Percentiles rank a stretch among this genome's conserved stretches.
These are phyloP conservation scores for Patella depressa DNA, from an alignment of 2,888 invertebrate species.

Conservation along the genomic window DNA sequence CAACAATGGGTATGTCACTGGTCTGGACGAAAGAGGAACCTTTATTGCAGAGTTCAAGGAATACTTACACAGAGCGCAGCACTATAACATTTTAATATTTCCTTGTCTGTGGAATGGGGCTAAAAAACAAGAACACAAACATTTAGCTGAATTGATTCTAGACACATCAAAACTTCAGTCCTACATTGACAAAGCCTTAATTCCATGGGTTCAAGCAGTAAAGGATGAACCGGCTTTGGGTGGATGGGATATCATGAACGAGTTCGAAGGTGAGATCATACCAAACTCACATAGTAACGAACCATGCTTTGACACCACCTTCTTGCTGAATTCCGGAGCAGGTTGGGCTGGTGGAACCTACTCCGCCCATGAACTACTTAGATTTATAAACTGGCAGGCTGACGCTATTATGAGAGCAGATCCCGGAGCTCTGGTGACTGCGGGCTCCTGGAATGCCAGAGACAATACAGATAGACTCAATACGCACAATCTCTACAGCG, in stretches of 20 bases:
- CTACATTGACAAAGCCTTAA: conserved; percentile 56
- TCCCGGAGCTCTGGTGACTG: conserved; percentile 43
- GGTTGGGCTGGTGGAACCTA: conserved; percentile 56
- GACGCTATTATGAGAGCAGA: conserved; percentile 44
- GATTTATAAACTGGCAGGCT: conserved; percentile 54
- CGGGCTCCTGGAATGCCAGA: conserved; percentile 46
- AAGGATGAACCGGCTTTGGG: conserved; percentile 57
- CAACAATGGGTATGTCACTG: conserved; percentile 47
- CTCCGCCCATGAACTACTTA: conserved; percentile 47
- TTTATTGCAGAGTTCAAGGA: conserved; percentile 52
- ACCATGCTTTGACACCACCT: conserved; percentile 52
- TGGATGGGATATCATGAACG: conserved; percentile 64
- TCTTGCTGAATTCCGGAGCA: conserved; percentile 48
- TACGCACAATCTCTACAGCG: conserved; percentile 44
- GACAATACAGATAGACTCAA: conserved; percentile 42
- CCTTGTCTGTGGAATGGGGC: conserved; percentile 62
- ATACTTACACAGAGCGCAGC: conserved; percentile 46
- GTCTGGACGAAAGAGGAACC: conserved; percentile 46
- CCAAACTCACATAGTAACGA: conserved; percentile 40
- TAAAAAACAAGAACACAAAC: conserved; percentile 34
- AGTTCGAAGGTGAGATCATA: conserved; percentile 55
- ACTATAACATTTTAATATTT: conserved; percentile 51
- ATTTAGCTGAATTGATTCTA: conserved; percentile 27
- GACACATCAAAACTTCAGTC: conserved; percentile 57
- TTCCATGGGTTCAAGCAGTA: conserved; percentile 54